Evolutionary conservation across 2,113 vertebrate species (phyloP).

Genomic region (Thunnus thynnus): DNA sequence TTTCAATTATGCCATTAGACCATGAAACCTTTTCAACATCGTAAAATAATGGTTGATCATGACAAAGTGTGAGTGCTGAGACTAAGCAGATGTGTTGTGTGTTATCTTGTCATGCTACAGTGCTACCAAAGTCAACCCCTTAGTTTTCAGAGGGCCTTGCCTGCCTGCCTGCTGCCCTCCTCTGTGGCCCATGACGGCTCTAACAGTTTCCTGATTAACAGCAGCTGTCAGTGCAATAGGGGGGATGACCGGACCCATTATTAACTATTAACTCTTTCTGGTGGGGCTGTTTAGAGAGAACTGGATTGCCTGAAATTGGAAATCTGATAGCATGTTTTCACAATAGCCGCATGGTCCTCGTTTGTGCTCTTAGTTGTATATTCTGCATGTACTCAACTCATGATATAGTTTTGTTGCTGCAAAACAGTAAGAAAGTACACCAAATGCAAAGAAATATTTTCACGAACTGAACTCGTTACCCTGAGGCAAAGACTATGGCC

Average conservation of each 20-base stretch:
- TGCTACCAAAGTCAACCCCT: slow-evolving; percentile 63
- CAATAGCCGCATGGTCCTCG: neutral
- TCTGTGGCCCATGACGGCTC: slow-evolving; percentile 48
- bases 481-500: too few species aligned
- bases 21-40: slow-evolving; percentile 14
- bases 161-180: slow-evolving; percentile 54
- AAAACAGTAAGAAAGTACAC: neutral
- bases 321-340: neutral
- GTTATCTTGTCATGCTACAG: slow-evolving; percentile 73
- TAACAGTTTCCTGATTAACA: slow-evolving; percentile 69
- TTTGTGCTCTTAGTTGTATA: neutral
- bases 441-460: neutral
- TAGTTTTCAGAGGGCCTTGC: slow-evolving; percentile 31
- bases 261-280: slow-evolving; percentile 45
- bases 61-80: slow-evolving; percentile 60
- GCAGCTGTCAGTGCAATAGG: slow-evolving; percentile 67
- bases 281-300: slow-evolving; percentile 3
- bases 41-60: slow-evolving; percentile 33
- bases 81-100: slow-evolving; percentile 72
- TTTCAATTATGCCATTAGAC: neutral
- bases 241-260: slow-evolving; percentile 42
- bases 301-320: neutral
- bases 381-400: neutral
- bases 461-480: neutral
- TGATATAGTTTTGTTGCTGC: neutral